These are phyloP conservation scores for Eolophus roseicapilla DNA, from an alignment of 2,113 vertebrate species.

Conservation along the genomic window DNA sequence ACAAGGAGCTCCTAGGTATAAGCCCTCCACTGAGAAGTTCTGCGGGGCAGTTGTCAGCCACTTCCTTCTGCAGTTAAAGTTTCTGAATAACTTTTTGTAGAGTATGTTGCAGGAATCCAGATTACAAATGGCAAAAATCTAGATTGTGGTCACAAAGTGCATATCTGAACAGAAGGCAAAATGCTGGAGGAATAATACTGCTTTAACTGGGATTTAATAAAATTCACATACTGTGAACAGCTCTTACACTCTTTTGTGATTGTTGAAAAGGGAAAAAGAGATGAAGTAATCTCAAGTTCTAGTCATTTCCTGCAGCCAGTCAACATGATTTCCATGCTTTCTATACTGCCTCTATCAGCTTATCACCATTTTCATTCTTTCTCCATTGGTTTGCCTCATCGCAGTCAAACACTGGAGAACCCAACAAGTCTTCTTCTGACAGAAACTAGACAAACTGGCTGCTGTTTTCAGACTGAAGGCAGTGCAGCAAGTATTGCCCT, in stretches of 20 bases:
- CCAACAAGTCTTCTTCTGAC: background rate
- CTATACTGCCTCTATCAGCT: background rate
- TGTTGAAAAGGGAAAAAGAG: background rate
- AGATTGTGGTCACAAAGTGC: background rate
- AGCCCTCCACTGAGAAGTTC: background rate
- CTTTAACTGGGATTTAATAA: background rate
- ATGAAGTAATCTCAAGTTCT: background rate
- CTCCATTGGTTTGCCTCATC: background rate
- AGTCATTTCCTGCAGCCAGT: background rate
- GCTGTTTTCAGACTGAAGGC: background rate
- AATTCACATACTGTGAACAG: background rate
- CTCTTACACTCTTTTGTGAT: background rate
- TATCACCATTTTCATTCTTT: background rate
- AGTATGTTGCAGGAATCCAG: background rate
- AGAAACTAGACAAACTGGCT: background rate
- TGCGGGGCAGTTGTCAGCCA: background rate
- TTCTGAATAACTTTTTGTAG: background rate
- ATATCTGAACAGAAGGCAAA: background rate
- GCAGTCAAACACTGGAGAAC: background rate
- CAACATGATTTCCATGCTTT: background rate
- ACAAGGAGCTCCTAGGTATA: background rate
- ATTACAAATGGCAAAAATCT: background rate
- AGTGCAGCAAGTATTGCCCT: background rate
- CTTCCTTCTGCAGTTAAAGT: background rate
- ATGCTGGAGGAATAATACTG: background rate